These are phyloP conservation scores for Montipora foliosa DNA, from an alignment of 64 coral and sea anemone species.

Conservation along the genomic window DNA sequence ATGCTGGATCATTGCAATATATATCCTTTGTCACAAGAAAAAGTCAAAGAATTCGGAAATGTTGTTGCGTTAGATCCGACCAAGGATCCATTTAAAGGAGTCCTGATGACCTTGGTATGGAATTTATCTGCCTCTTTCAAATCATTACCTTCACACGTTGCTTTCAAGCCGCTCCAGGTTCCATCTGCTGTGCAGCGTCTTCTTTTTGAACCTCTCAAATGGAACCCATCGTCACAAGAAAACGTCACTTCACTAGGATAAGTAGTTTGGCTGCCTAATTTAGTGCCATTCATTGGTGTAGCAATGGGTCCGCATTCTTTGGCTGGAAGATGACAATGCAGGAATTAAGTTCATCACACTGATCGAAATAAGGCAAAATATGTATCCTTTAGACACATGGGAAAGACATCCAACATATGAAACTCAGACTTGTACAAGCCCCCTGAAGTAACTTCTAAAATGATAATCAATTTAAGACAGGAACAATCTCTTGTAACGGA, in stretches of 20 bases:
- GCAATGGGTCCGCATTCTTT: background rate
- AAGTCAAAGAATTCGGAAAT: background rate
- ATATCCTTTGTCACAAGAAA: background rate
- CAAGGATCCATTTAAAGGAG: background rate
- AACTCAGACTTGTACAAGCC: no score
- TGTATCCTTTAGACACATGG: background rate
- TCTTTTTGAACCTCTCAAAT: background rate
- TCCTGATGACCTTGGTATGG: no score
- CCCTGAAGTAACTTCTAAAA: no score
- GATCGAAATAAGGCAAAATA: no score
- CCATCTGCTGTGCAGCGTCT: background rate
- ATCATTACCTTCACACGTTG: slow-evolving; percentile 14
- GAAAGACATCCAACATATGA: background rate
- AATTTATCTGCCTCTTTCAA: no score
- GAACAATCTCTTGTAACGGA: no score
- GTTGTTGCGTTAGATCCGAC: background rate
- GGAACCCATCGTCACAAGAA: slow-evolving; percentile 14
- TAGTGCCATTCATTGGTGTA: background rate
- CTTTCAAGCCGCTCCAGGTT: slow-evolving; percentile 33
- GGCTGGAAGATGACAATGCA: background rate
- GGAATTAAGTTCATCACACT: no score
- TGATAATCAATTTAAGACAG: no score
- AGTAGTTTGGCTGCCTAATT: background rate
- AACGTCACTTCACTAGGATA: background rate
- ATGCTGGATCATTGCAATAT: background rate